Evolutionary conservation across 2,113 vertebrate species (phyloP).

Genomic region (human (Homo sapiens)): GRCh38 chr2:234412501-234413000

Average conservation of each 20-base stretch:
- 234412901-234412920: background rate
- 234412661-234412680: background rate
- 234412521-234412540: fast-evolving
- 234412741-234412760: background rate
- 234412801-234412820: background rate
- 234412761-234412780: background rate
- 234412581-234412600: background rate
- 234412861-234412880: fast-evolving
- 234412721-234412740: background rate
- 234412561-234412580: background rate
- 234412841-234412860: background rate
- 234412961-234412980: background rate
- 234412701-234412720: background rate
- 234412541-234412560: no score
- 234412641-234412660: background rate
- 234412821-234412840: background rate
- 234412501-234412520: background rate
- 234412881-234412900: background rate
- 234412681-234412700: background rate
- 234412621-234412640: background rate
- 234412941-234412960: no score
- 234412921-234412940: fast-evolving
- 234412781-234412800: background rate
- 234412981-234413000: background rate
- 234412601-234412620: background rate